Evolutionary conservation across 2,113 vertebrate genomes (phyloP).

Genomic region (Syngnathus typhle): DNA sequence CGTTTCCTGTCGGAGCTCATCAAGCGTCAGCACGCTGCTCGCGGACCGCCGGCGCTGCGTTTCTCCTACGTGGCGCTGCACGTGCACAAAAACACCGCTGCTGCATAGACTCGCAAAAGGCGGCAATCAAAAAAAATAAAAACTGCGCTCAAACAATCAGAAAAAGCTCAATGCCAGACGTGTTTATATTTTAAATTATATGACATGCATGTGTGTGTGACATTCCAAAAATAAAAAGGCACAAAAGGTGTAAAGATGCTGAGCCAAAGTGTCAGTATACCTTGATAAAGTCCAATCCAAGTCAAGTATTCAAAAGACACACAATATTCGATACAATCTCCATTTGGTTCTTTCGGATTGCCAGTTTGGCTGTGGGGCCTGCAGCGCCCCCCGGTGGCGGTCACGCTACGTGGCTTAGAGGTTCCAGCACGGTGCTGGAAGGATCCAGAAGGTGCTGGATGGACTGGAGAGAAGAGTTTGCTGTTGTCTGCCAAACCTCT

Average conservation of each 20-base stretch:
- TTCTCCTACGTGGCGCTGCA: constrained; percentile 50
- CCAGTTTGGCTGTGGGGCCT: no score
- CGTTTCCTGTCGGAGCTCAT: constrained; percentile 64
- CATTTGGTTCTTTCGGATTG: not conserved
- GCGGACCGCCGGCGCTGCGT: constrained; percentile 40
- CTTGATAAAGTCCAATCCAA: not conserved
- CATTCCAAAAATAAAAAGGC: not conserved
- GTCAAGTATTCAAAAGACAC: not conserved
- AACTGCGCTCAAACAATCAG: no score
- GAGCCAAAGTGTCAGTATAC: not conserved
- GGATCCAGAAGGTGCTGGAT: not conserved
- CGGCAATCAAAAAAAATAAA: no score
- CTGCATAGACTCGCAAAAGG: constrained; percentile 3
- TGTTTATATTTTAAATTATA: not conserved
- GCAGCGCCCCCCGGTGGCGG: not conserved
- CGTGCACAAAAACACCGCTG: constrained; percentile 43
- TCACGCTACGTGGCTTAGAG: constrained; percentile 21
- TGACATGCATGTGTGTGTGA: not conserved
- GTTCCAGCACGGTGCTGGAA: not conserved
- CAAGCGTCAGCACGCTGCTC: constrained; percentile 37
- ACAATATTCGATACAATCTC: not conserved
- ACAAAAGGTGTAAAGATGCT: not conserved
- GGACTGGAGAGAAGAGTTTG: not conserved
- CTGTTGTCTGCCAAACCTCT: not conserved
- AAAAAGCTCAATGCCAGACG: no score